phyloP scores from a whole-genome alignment of 2,888 invertebrate genomes.

The Ochropacha duplaris region DNA sequence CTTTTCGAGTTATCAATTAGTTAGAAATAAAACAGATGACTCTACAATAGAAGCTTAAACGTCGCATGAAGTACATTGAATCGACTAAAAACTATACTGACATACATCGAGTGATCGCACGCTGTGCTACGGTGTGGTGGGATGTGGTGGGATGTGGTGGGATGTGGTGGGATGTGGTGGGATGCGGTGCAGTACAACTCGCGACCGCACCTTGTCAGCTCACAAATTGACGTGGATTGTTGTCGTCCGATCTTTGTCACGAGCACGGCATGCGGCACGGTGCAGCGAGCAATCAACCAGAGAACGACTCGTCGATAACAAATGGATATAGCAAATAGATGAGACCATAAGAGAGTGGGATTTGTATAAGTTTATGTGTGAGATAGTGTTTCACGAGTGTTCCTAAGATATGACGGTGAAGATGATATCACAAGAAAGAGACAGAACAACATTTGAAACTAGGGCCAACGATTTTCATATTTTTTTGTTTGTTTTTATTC shows the following conservation, averaged over 20 bases:
- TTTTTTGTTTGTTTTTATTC: too few relatives aligned
- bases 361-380: not conserved
- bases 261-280: constrained; percentile 21
- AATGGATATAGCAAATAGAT: constrained; percentile 7
- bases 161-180: too few relatives aligned
- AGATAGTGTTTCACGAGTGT: not conserved
- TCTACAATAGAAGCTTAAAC: too few relatives aligned
- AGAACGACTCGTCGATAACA: not conserved
- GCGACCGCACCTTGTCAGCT: constrained; percentile 75
- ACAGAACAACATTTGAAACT: too few relatives aligned
- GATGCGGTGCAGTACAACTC: constrained; percentile 33
- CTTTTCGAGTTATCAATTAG: too few relatives aligned
- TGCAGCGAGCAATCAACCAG: constrained; percentile 8
- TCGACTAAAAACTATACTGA: not conserved
- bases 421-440: too few relatives aligned
- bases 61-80: too few relatives aligned
- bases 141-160: too few relatives aligned
- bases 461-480: too few relatives aligned
- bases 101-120: not conserved
- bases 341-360: not conserved
- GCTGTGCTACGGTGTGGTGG: constrained; percentile 7
- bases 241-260: constrained; percentile 72
- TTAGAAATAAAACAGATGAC: too few relatives aligned
- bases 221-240: constrained; percentile 78
- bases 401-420: too few relatives aligned